These are phyloP conservation scores for Gopherus evgoodei DNA, from an alignment of 2,113 vertebrate genomes.

Conservation along the genomic window DNA sequence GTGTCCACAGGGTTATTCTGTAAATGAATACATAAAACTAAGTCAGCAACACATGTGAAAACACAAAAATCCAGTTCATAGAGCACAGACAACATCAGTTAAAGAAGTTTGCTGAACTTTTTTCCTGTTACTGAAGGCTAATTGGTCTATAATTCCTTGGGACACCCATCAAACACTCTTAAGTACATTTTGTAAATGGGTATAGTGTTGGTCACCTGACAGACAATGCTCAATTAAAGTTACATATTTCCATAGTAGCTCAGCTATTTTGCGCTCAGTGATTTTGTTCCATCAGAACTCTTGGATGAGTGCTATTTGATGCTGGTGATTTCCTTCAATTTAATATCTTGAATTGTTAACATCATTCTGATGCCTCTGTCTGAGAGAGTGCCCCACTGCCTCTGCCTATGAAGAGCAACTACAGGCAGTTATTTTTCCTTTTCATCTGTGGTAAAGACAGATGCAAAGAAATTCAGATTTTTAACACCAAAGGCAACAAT, in stretches of 20 bases:
- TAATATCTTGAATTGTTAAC: neutral
- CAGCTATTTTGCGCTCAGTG: neutral
- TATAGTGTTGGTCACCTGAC: neutral
- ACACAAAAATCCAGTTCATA: neutral
- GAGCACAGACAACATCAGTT: neutral
- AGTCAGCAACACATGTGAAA: neutral
- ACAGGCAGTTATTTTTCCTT: neutral
- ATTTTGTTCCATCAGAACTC: neutral
- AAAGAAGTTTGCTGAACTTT: neutral
- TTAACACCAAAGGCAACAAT: neutral
- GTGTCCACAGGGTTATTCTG: neutral
- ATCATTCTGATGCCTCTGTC: neutral
- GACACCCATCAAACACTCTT: neutral
- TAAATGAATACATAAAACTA: neutral
- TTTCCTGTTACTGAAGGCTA: neutral
- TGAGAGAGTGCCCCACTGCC: neutral
- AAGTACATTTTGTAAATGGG: neutral
- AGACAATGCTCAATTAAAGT: neutral
- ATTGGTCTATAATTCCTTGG: neutral
- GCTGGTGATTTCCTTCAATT: neutral
- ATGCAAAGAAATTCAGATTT: neutral
- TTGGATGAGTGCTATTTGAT: neutral
- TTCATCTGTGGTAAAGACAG: neutral
- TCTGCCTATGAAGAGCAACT: neutral
- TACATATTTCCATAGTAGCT: neutral